Base-by-base conservation (phyloP, 2,888 invertebrate species). In the Noctua comes region DNA sequence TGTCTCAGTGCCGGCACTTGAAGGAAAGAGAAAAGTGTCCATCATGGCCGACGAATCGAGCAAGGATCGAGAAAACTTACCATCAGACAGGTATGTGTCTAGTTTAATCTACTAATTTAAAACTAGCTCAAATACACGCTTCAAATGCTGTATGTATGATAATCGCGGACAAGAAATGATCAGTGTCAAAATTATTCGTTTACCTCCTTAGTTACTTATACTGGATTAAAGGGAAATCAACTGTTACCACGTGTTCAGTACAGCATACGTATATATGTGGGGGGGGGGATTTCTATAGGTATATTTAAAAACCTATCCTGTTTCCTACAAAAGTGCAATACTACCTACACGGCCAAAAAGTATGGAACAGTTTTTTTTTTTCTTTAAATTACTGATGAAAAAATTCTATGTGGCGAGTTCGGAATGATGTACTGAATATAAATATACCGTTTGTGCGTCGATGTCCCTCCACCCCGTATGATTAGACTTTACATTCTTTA, bases 11-110 rank as follows among this genome's bases (percentile, higher is more conserved):
- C 87, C 92, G 27, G 90, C 92, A 8, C 90, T 91, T 21, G 95
- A 95, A 85, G 97, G 97, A 74, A 97, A 97, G 85, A 95, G 98
- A 79, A 97, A 97, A 92, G 97, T 98, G 24, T 97, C 97, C 89
- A 97, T 98, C 83, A 97, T 97, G 93, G 97, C 97, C 10, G 97
- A 97, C 91, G 97, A 92, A 87, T 93, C 92, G 27, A 97, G 97
- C 86, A 97, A 97, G 83, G 98, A 97, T 68, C 97, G 98, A 82
- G 98, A 98, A 91, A 98, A 98, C 93, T 95, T 97, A 73, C 97
- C 97, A 2, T 98, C 97, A 79, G 98, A 98, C 90, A 97, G 97
- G 95, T 97, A 96, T 91, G 86, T 43, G 3, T 43, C n/a, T n/a
- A 43, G 31, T 31, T 62, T 31, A 64, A 4, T 64, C 4, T 64